Evolutionary conservation across 2,113 vertebrate genomes (phyloP).

Genomic region (Megalops atlanticus): DNA sequence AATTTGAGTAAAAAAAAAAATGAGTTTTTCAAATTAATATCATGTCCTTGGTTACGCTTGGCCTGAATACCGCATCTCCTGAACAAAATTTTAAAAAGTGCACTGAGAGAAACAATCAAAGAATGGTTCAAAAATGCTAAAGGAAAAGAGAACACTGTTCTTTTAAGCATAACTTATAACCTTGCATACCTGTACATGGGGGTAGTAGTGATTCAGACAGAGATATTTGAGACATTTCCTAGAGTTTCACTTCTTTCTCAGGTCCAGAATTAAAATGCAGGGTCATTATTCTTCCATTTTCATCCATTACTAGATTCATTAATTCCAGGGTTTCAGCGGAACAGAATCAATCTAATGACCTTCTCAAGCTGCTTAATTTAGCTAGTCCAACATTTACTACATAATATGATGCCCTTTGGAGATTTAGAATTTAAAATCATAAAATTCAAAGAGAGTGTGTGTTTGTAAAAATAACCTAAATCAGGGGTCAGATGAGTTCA

Average conservation of each 20-base stretch:
- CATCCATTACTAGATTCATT: slow-evolving; percentile 9
- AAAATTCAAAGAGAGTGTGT: background rate
- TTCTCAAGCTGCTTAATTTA: background rate
- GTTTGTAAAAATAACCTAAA: background rate
- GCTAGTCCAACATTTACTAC: background rate
- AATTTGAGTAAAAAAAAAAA: too few relatives aligned
- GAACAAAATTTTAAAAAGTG: too few relatives aligned
- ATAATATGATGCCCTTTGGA: background rate
- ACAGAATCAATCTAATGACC: background rate
- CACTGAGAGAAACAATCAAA: too few relatives aligned
- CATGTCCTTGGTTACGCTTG: too few relatives aligned
- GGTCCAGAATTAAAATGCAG: background rate
- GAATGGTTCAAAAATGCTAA: background rate
- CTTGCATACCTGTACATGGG: background rate
- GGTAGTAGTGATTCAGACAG: background rate
- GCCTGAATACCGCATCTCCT: too few relatives aligned
- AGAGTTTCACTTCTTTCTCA: background rate
- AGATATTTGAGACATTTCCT: background rate
- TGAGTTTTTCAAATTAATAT: too few relatives aligned
- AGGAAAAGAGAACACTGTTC: too few relatives aligned
- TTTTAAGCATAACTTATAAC: background rate
- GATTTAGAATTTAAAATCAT: background rate
- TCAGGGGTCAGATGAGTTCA: background rate
- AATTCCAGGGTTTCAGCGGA: background rate
- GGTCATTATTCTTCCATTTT: background rate